A percentile compares a stretch with the other conserved stretches of the same genome.
Conservation (phyloP, 2,113 vertebrate species). For the Dascyllus trimaculatus region DNA sequence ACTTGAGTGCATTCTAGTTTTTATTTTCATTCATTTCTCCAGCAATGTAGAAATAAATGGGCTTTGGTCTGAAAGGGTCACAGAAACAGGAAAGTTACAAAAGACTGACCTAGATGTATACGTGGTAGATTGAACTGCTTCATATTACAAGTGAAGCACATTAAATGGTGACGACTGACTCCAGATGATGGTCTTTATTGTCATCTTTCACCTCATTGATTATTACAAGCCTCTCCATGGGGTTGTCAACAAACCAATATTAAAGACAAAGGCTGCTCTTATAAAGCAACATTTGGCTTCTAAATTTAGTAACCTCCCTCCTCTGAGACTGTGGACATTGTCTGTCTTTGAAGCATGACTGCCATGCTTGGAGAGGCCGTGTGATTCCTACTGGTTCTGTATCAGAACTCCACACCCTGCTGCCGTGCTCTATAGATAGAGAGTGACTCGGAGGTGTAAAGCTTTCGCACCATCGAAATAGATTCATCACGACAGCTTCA, state of each 20-base stretch:
- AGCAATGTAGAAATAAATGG: too few relatives aligned
- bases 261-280: background rate
- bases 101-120: too few relatives aligned
- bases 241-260: background rate
- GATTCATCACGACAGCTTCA: conserved; percentile 60
- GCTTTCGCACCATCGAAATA: conserved; percentile 71
- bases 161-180: too few relatives aligned
- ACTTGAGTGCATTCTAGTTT: too few relatives aligned
- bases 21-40: too few relatives aligned
- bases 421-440: conserved; percentile 68
- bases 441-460: conserved; percentile 65
- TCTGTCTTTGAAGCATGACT: conserved; percentile 38
- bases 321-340: background rate
- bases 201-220: background rate
- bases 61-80: too few relatives aligned
- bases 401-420: conserved; percentile 44
- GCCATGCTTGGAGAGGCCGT: conserved; percentile 44
- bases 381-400: conserved; percentile 44
- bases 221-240: too few relatives aligned
- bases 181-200: background rate
- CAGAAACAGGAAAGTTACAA: too few relatives aligned
- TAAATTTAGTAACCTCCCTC: background rate
- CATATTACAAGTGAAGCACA: too few relatives aligned
- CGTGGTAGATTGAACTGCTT: too few relatives aligned
- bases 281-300: background rate